Base-by-base conservation (phyloP, 2,797 vertebrate species). In the Telmatherina bonti region DNA sequence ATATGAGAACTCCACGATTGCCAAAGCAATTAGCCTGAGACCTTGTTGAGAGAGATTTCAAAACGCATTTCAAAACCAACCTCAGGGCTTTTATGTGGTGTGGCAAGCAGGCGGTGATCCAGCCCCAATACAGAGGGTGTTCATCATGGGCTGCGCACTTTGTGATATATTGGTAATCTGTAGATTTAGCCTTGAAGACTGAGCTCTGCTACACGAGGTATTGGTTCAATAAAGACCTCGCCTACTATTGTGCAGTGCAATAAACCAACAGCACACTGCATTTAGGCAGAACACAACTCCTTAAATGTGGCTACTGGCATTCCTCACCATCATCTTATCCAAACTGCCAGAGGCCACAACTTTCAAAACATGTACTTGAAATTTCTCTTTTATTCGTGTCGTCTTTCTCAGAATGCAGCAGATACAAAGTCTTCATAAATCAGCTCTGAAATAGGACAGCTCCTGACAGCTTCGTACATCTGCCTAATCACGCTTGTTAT, bases 401-500 rank as follows among this genome's bases (percentile, higher is more conserved):
- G n/a, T 74, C 10, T 53, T 56, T 49, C 55, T 78, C 33, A 20
- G 41, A 81, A 52, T 51, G 36, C 2, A 86, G 70, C 85, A 88
- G 85, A 72, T 86, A 81, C 67, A 18, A 72, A 2, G 11, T 85
- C 75, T 82, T 74, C 87, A 88, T 85, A 85, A 88, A 89, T 90
- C 85, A 88, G 67, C 20, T 54, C 69, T 16, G 35, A 70, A 76
- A 77, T 75, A 70, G 79, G 88, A 90, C 86, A 85, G 84, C 76
- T 75, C 68, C 24, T 77, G 86, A 87, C 78, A 83, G 77, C 80
- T 75, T 51, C 9, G 65, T 85, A 86, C 86, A 89, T 86, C 83
- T 89, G 86, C 87, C 84, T 89, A 88, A 89, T 91, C 88, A 86
- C 35, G 62, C 88, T 84, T 82, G 83, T 90, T 84, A 88, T 80